A percentile compares a stretch with the other conserved stretches of the same genome.
Conservation (phyloP, 2,113 vertebrate species). For the Zootoca vivipara region DNA sequence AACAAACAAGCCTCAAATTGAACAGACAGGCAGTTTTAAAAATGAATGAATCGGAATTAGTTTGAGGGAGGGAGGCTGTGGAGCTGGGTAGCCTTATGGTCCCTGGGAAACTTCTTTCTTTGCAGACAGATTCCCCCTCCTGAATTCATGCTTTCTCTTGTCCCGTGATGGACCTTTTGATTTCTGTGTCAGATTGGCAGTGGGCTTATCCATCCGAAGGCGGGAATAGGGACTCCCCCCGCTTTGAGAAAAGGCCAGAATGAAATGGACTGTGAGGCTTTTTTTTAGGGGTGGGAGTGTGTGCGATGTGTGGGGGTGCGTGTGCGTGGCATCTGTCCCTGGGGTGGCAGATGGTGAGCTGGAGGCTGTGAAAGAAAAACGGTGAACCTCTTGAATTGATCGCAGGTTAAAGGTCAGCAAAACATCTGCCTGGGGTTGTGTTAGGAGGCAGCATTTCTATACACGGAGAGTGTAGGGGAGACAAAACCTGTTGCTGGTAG, state of each 20-base stretch:
- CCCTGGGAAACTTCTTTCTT: not conserved
- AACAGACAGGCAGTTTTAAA: not conserved
- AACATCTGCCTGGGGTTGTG: conserved; percentile 88
- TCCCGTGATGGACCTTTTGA: too few species aligned
- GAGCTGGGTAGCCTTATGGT: too few species aligned
- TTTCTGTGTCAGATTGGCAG: not conserved
- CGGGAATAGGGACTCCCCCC: not conserved
- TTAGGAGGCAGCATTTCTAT: conserved; percentile 79
- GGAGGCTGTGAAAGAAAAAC: conserved; percentile 77
- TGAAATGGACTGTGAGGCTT: not conserved
- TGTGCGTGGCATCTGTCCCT: conserved; percentile 61
- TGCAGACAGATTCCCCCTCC: not conserved
- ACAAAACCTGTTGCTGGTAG: conserved; percentile 77
- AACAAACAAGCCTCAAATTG: too few species aligned
- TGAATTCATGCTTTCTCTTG: not conserved
- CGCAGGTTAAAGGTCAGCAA: conserved; percentile 87
- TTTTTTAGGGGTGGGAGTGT: not conserved
- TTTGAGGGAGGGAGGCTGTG: not conserved
- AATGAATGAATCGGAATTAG: not conserved
- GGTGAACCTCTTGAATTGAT: conserved; percentile 81
- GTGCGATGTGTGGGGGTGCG: not conserved
- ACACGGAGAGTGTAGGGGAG: conserved; percentile 43
- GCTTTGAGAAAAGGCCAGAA: not conserved
- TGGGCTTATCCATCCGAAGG: not conserved
- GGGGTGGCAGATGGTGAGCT: conserved; percentile 89